Evolutionary conservation across 2,113 vertebrate species (phyloP), one percentile per base, ranked within the genome.

Genomic region (Albula goreensis): DNA sequence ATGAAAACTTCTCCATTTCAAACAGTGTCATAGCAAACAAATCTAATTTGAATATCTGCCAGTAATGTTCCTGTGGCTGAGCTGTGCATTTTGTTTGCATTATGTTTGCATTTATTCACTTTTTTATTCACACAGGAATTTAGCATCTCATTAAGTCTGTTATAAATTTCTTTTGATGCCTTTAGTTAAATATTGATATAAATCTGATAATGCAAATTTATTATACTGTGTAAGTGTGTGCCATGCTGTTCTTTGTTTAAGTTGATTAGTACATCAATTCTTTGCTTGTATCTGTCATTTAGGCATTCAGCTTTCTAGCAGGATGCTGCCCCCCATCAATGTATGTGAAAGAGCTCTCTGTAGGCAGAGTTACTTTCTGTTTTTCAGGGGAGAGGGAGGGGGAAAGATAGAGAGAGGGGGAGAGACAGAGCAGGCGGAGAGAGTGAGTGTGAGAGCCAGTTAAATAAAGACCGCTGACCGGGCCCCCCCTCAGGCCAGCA

Each of bases 291-390:
- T 25, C 82, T 88, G 85, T 89, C 90, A 91, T 87, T 93, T 88
- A 91, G 85, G 88, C 90, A 88, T 91, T 93, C 89, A 87, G 53
- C 50, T 87, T 41, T 53, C 77, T 53, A 52, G 86, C 70, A 87
- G 52, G 78, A 63, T 19, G 48, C 78, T 49, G 78, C 60, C 78
- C 22, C 53, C 52, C 85, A 80, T 80, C 17, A 22, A 19, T 50
- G 48, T 80, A 66, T 66, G 8, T 57, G 48, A 66, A 57, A 80
- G 81, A 79, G 31, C 31, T 13, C 77, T 66, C 81, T 83, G 86
- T 82, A 22, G 77, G 82, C 81, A 83, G 74, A 80, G 78, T 31
- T 81, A 41, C 48, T 85, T 78, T 50, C 52, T 80, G 84, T 77
- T 53, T 60, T 86, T 66, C 70, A 41, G 31, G 70, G 41, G 79